Evolutionary conservation across 1,140 invertebrate species (phyloP), one percentile per base, ranked within the genome.

Genomic region (Bombus picipes): DNA sequence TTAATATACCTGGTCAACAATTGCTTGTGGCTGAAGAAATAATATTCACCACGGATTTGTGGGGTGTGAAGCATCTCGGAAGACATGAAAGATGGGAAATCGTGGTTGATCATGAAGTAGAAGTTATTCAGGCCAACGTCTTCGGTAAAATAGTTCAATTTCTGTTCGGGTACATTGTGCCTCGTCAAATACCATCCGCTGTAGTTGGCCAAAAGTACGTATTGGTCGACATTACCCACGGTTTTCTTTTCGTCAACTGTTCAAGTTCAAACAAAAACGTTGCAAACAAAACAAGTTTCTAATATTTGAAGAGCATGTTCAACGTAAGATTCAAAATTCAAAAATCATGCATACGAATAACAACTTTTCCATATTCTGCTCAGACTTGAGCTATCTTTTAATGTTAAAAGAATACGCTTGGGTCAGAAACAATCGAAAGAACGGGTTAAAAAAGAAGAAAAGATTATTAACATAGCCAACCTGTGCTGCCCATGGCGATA

Each of bases 81-180:
- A 87, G 94, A 95, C 74, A 97, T 94, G 96, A 96, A 97, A 90
- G 94, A 95, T 5, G 97, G 97, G 87, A 96, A 96, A 37, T 96
- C 94, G 53, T 97, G 86, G 71, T 96, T 96, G 77, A 94, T 93
- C 88, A 96, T 96, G 92, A 97, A 97, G 93, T 97, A 97, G 86
- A 96, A 96, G 3, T 95, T 88, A 91, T 97, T 98, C 28, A 97
- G 93, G 72, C 96, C 96, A 82, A 96, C 92, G 93, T 97, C 97
- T 88, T 98, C 97, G 0, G 96, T 96, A 94, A 96, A 98, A 92
- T 98, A 98, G 59, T 94, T 94, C 41, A 98, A 28, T 39, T 77
- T 73, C 3, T 88, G 62, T 15, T 90, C 87, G 5, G 66, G 43
- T 15, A 32, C 5, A 9, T 88, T 10, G 15, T 83, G 22, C 1